Evolutionary conservation across 1,140 invertebrate species (phyloP).

Genomic region (Drosophila sp.): DNA sequence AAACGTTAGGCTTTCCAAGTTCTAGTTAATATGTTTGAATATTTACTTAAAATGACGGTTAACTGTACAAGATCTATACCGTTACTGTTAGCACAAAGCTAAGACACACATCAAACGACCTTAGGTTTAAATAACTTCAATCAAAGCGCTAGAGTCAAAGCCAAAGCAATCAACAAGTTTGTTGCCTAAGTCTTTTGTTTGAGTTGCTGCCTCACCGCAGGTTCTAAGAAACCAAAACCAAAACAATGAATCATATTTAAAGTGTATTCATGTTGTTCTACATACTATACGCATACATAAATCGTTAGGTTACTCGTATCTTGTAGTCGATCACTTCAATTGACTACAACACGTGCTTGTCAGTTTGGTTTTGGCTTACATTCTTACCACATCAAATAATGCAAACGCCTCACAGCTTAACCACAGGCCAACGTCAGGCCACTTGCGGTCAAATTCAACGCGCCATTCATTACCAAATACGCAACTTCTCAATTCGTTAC

Average conservation of each 20-base stretch:
- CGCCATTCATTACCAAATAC: conserved; percentile 53
- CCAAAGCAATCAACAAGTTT: conserved; percentile 64
- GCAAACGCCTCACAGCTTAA: conserved; percentile 23
- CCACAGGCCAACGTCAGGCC: conserved; percentile 44
- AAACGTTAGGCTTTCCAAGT: not conserved
- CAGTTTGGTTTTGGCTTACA: conserved; percentile 21
- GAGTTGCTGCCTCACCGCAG: conserved; percentile 29
- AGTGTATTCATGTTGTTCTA: conserved; percentile 15
- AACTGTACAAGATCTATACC: conserved; percentile 62
- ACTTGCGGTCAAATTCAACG: conserved; percentile 54
- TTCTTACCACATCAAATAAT: conserved; percentile 8
- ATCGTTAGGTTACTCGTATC: conserved; percentile 1
- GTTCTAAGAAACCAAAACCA: conserved; percentile 62
- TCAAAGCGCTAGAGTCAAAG: conserved; percentile 43
- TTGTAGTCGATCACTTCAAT: conserved; percentile 46
- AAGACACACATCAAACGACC: conserved; percentile 35
- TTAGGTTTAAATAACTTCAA: conserved; percentile 57
- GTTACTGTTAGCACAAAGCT: conserved; percentile 44
- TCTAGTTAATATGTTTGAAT: conserved; percentile 24
- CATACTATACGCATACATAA: conserved; percentile 5
- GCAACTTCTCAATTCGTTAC: conserved; percentile 37
- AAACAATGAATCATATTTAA: conserved; percentile 66
- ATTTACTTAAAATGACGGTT: conserved; percentile 5
- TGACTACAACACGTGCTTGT: conserved; percentile 68
- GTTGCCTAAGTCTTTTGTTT: conserved; percentile 77